phyloP scores from a whole-genome alignment of 2,888 invertebrate genomes.

The Calliphora vomitoria region DNA sequence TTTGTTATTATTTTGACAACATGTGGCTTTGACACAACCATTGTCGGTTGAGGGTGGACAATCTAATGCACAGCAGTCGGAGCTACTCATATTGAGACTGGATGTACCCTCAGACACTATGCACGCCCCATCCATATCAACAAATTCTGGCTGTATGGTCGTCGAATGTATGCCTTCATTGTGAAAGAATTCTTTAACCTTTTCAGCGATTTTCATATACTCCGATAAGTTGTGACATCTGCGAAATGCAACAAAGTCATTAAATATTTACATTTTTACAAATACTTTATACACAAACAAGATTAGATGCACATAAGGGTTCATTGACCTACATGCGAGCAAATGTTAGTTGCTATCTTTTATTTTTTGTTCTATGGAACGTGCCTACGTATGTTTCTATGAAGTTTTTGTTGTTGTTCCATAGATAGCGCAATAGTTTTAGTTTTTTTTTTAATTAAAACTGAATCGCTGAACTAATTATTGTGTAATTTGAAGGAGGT shows the following conservation, averaged over 20 bases:
- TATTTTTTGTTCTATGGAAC: neutral
- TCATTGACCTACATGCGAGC: neutral
- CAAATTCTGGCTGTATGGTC: slow-evolving; percentile 99
- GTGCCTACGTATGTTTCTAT: too few species aligned
- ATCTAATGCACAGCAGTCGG: slow-evolving; percentile 91
- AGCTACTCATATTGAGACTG: slow-evolving; percentile 85
- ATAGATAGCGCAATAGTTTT: too few species aligned
- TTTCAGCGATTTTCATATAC: slow-evolving; percentile 98
- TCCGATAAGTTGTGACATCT: slow-evolving; percentile 97
- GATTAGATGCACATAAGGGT: neutral
- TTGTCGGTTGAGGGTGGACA: slow-evolving; percentile 94
- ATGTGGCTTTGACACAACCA: slow-evolving; percentile 94
- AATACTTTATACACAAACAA: neutral
- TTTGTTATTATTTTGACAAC: slow-evolving; percentile 87
- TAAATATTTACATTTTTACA: neutral
- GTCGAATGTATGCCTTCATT: slow-evolving; percentile 99
- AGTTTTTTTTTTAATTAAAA: too few species aligned
- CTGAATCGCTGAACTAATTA: too few species aligned
- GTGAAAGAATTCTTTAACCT: slow-evolving; percentile 98
- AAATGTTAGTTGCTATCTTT: neutral
- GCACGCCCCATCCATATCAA: slow-evolving; percentile 88
- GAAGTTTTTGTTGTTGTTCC: too few species aligned
- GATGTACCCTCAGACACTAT: slow-evolving; percentile 84
- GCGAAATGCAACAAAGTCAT: slow-evolving; percentile 4
- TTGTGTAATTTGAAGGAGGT: too few species aligned